Conservation (phyloP, 2,888 invertebrate genomes). For the Rhogogaster chlorosoma region DNA sequence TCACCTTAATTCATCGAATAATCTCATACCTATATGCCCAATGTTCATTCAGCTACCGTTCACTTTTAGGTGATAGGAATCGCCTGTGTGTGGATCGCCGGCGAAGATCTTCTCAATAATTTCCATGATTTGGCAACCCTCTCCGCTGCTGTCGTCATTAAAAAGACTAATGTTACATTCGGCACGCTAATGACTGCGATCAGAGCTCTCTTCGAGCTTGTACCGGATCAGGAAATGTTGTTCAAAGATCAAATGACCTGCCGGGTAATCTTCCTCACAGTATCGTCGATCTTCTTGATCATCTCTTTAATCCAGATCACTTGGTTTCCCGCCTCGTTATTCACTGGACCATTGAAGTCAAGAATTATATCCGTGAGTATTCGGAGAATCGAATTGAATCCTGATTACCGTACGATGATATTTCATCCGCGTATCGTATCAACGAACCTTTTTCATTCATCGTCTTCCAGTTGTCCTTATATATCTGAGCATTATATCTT, state of each 20-base stretch:
- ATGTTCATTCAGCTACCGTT: conserved; percentile 28
- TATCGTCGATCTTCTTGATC: conserved; percentile 88
- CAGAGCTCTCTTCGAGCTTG: background rate
- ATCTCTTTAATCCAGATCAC: conserved; percentile 87
- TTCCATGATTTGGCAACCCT: conserved; percentile 73
- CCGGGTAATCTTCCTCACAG: conserved; percentile 85
- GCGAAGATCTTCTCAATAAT: conserved; percentile 80
- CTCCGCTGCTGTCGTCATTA: background rate
- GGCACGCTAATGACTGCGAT: background rate
- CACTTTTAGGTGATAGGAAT: conserved; percentile 86
- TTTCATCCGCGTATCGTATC: background rate
- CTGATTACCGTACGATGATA: background rate
- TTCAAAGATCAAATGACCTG: conserved; percentile 29
- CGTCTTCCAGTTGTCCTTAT: background rate
- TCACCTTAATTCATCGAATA: background rate
- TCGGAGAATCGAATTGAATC: conserved; percentile 45
- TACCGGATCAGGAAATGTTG: background rate
- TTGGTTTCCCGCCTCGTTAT: conserved; percentile 88
- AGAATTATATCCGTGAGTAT: conserved; percentile 90
- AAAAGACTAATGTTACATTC: background rate
- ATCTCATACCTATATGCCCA: background rate
- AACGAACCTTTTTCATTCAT: background rate
- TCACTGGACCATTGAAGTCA: conserved; percentile 89
- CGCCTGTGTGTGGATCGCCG: conserved; percentile 86
- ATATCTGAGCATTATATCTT: conserved; percentile 66